A percentile compares a stretch with the other conserved stretches of the same genome.
Conservation (phyloP, 1,140 invertebrate genomes). For the Nebria ingens region DNA sequence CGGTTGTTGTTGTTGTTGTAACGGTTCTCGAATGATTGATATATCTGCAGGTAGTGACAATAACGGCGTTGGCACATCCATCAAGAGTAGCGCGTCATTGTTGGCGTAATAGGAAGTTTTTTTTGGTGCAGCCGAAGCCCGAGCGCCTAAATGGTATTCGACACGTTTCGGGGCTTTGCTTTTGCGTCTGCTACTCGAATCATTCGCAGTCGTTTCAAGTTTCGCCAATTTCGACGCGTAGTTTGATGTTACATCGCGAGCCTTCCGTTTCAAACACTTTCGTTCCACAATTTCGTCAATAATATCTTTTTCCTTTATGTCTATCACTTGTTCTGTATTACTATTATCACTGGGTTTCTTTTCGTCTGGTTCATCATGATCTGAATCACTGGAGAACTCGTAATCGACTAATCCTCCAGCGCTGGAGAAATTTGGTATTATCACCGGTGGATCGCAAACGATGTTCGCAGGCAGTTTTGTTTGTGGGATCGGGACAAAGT, state of each 20-base stretch:
- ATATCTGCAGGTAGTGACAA: neutral
- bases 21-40: neutral
- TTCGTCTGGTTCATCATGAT: neutral
- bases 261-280: neutral
- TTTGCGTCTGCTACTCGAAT: constrained; percentile 1
- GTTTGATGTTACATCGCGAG: neutral
- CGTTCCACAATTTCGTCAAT: neutral
- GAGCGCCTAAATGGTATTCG: neutral
- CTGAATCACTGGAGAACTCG: neutral
- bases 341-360: too few relatives aligned
- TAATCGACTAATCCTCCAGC: neutral
- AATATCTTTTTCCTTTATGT: neutral
- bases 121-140: neutral
- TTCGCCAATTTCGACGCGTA: neutral
- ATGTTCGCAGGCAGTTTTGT: neutral
- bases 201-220: neutral
- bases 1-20: neutral
- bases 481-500: neutral
- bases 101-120: neutral
- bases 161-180: constrained; percentile 2
- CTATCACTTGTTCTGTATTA: neutral
- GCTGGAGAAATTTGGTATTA: neutral
- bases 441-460: neutral
- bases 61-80: too few relatives aligned
- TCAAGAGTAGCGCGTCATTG: neutral